phyloP scores from a whole-genome alignment of 2,888 invertebrate genomes.

The Malthinus flaveolus region DNA sequence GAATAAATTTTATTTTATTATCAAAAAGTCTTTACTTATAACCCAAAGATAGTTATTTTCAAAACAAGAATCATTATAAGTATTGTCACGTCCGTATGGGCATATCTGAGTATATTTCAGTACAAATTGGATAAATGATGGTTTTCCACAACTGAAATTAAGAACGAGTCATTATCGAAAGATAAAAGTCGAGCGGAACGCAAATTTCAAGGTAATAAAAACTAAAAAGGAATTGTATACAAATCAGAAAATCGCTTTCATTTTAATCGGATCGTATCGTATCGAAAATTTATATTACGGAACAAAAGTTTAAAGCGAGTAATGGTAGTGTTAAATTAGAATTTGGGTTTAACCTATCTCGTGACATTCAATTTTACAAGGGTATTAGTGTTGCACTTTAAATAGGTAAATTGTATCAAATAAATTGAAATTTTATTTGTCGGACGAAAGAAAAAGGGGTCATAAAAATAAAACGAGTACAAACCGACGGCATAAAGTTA shows the following conservation, averaged over 20 bases:
- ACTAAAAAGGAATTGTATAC: slow-evolving; percentile 16
- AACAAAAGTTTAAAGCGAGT: slow-evolving; percentile 22
- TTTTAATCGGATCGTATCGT: slow-evolving; percentile 19
- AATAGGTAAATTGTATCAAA: background rate
- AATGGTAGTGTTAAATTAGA: slow-evolving; percentile 23
- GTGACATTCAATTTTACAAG: slow-evolving; percentile 26
- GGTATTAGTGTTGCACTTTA: slow-evolving; percentile 23
- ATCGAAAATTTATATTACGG: slow-evolving; percentile 21
- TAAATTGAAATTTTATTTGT: slow-evolving; percentile 3
- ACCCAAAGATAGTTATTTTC: no score
- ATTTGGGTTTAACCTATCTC: slow-evolving; percentile 9
- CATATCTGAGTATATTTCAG: no score
- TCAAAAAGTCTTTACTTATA: no score
- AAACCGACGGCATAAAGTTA: slow-evolving; percentile 32
- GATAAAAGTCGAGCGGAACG: background rate
- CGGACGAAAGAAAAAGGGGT: background rate
- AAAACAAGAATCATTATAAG: no score
- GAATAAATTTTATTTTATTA: no score
- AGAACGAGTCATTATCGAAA: no score
- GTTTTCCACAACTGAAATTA: no score
- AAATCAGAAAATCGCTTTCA: slow-evolving; percentile 25
- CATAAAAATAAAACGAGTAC: slow-evolving; percentile 19
- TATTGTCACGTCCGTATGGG: no score
- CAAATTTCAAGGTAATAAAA: slow-evolving; percentile 13
- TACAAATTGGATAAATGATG: no score